phyloP scores from a whole-genome alignment of 64 coral and sea anemone genomes.

The Actinia tenebrosa region DNA sequence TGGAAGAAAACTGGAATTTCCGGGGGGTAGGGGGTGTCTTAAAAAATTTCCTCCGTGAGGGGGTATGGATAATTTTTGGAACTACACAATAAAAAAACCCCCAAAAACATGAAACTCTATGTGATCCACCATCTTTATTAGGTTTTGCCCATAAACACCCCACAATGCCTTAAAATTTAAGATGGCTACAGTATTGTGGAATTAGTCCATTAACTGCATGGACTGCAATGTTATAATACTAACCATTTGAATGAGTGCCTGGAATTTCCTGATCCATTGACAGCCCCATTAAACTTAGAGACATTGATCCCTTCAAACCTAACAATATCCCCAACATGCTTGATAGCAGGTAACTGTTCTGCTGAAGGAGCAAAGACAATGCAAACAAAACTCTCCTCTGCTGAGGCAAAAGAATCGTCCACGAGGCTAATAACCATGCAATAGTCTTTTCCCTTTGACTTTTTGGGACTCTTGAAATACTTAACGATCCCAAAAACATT shows the following conservation, averaged over 20 bases:
- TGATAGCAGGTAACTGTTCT: conserved; percentile 28
- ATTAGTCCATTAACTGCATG: no score
- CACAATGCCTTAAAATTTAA: no score
- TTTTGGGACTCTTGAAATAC: conserved; percentile 47
- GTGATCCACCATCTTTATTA: no score
- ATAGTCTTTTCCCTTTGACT: conserved; percentile 41
- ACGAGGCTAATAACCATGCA: conserved; percentile 26
- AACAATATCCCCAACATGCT: conserved; percentile 43
- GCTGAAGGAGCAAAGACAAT: conserved; percentile 29
- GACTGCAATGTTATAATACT: background rate
- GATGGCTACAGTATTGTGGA: no score
- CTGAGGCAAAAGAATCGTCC: conserved; percentile 14
- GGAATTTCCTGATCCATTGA: conserved; percentile 26
- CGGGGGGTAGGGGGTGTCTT: no score
- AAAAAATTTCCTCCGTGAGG: no score
- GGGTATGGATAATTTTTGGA: no score
- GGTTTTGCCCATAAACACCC: no score
- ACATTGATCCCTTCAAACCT: conserved; percentile 24
- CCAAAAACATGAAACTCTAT: no score
- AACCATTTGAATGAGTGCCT: background rate
- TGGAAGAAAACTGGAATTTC: no score
- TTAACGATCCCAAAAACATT: conserved; percentile 54
- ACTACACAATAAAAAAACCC: no score
- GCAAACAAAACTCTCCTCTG: conserved; percentile 29
- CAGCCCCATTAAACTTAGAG: conserved; percentile 7